Conservation (phyloP, 2,797 vertebrate species). For the Mus minutoides region DNA sequence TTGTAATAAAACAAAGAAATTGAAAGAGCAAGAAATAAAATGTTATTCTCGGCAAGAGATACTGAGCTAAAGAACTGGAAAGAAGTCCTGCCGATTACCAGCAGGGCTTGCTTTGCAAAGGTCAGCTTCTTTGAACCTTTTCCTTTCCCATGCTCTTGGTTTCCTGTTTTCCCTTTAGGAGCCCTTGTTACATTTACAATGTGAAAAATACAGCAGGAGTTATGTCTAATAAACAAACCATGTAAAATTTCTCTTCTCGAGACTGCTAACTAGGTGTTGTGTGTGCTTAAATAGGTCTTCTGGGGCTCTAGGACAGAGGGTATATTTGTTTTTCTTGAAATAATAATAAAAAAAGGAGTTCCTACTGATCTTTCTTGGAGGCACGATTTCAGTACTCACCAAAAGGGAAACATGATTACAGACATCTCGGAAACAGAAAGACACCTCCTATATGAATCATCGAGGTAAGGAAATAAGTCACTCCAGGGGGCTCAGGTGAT, state of each 20-base stretch:
- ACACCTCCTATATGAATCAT: background rate
- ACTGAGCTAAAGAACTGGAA: background rate
- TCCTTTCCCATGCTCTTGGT: background rate
- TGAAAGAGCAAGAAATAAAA: slow-evolving; percentile 16
- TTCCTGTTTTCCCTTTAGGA: background rate
- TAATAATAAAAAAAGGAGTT: background rate
- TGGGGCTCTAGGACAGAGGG: background rate
- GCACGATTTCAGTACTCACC: background rate
- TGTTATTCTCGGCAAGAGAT: slow-evolving; percentile 34
- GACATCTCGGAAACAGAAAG: slow-evolving; percentile 30
- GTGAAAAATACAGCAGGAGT: slow-evolving; percentile 18
- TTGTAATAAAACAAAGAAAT: slow-evolving; percentile 4
- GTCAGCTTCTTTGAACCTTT: background rate
- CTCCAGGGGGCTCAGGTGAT: background rate
- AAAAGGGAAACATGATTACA: background rate
- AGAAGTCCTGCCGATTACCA: background rate
- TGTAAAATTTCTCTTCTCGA: slow-evolving; percentile 27
- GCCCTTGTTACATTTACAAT: background rate
- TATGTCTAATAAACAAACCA: slow-evolving; percentile 39
- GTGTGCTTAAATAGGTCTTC: slow-evolving; percentile 35
- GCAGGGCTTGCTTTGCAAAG: slow-evolving; percentile 8
- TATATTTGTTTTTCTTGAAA: slow-evolving; percentile 36
- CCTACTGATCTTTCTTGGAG: slow-evolving; percentile 42
- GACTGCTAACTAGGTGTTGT: background rate
- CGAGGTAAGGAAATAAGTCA: background rate